phyloP scores from a whole-genome alignment of 2,888 invertebrate genomes.

The Melinopterus prodromus region DNA sequence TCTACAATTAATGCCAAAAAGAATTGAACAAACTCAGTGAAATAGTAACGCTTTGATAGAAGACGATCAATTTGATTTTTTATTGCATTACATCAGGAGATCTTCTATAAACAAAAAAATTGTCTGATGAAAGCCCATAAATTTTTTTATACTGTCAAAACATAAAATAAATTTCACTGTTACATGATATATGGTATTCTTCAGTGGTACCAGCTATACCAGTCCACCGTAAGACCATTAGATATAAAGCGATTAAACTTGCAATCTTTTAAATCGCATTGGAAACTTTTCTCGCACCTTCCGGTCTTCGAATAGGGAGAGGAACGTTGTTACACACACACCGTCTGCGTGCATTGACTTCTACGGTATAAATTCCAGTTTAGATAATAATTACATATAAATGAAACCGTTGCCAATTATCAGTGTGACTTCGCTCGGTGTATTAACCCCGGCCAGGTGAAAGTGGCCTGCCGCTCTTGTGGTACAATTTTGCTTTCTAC shows the following conservation, averaged over 20 bases:
- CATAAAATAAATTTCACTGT: too few species aligned
- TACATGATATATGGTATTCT: too few species aligned
- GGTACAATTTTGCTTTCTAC: conserved; percentile 26
- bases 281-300: background rate
- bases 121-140: too few species aligned
- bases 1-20: too few species aligned
- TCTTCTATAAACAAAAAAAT: too few species aligned
- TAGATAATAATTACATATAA: conserved; percentile 25
- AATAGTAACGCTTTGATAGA: too few species aligned
- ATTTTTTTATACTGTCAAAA: too few species aligned
- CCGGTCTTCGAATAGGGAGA: background rate
- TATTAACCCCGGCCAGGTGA: conserved; percentile 19
- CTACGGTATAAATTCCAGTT: conserved; percentile 27
- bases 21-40: too few species aligned
- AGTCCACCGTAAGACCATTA: too few species aligned
- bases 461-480: background rate
- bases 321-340: conserved; percentile 7
- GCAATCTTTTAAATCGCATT: background rate
- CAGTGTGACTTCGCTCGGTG: conserved; percentile 8
- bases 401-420: conserved; percentile 18
- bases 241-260: background rate
- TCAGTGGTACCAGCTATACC: too few species aligned
- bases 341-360: conserved; percentile 20
- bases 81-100: too few species aligned
- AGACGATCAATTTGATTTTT: too few species aligned